phyloP scores from a whole-genome alignment of 2,888 invertebrate species.

The Nemotelus nigrinus region DNA sequence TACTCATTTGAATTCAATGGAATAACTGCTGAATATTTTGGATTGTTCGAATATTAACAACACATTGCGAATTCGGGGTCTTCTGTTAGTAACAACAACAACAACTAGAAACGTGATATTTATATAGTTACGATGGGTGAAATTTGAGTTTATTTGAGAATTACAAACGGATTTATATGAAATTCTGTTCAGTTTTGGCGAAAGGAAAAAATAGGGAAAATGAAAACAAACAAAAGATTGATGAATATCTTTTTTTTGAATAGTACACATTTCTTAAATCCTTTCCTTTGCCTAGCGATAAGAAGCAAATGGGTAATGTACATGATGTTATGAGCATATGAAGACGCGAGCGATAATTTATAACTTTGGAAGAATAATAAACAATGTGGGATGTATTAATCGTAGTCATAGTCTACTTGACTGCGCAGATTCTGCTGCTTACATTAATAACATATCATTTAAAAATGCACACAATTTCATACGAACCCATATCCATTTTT shows the following conservation, averaged over 20 bases:
- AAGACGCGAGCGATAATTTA: slow-evolving; percentile 6
- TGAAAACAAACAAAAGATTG: slow-evolving; percentile 14
- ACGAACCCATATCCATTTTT: slow-evolving; percentile 44
- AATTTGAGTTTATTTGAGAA: neutral
- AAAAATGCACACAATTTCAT: slow-evolving; percentile 34
- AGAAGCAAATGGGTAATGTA: slow-evolving; percentile 42
- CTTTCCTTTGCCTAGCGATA: slow-evolving; percentile 30
- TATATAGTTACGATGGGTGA: neutral
- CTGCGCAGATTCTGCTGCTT: slow-evolving; percentile 53
- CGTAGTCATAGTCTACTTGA: slow-evolving; percentile 55
- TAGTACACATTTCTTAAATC: slow-evolving; percentile 29
- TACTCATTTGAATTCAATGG: neutral
- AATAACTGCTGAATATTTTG: too few relatives aligned
- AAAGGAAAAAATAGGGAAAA: neutral
- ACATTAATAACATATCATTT: slow-evolving; percentile 17
- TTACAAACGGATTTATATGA: neutral
- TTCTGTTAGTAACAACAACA: slow-evolving; percentile 33
- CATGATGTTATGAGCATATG: slow-evolving; percentile 32
- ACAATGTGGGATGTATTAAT: slow-evolving; percentile 46
- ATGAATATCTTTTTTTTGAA: neutral
- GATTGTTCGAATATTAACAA: slow-evolving; percentile 11
- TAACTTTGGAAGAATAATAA: slow-evolving; percentile 21
- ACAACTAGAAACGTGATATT: slow-evolving; percentile 26
- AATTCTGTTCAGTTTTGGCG: slow-evolving; percentile 9
- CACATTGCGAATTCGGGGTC: neutral